Evolutionary conservation across 1,140 invertebrate genomes (phyloP).

Genomic region (Euwallacea fornicatus): DNA sequence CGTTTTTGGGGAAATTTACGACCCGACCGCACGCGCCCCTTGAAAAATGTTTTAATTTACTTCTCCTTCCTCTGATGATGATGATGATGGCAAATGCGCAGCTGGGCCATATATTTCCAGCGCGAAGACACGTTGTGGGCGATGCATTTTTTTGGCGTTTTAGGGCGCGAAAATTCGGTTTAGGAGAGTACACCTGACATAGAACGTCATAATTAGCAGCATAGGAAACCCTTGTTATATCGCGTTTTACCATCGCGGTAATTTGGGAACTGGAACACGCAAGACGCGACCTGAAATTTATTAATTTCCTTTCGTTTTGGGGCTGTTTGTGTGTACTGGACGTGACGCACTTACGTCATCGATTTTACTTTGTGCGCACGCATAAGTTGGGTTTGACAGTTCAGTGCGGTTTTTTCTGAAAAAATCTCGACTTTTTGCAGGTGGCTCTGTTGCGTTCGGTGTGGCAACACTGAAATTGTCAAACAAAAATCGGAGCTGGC

Average conservation of each 20-base stretch:
- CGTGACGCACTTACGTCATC: neutral
- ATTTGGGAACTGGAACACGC: neutral
- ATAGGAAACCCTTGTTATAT: neutral
- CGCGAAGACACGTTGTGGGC: neutral
- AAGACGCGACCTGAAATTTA: neutral
- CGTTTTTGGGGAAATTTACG: constrained; percentile 3
- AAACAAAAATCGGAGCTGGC: too few relatives aligned
- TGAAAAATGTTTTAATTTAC: constrained; percentile 23
- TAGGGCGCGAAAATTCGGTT: too few relatives aligned
- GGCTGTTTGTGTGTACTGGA: neutral
- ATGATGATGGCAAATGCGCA: neutral
- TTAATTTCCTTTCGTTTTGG: constrained; percentile 1
- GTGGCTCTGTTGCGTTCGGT: too few relatives aligned
- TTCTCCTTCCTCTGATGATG: neutral
- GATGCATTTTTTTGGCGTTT: too few relatives aligned
- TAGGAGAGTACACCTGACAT: neutral
- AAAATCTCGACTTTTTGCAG: too few relatives aligned
- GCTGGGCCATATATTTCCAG: neutral
- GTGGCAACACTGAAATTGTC: too few relatives aligned
- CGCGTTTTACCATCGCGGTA: neutral
- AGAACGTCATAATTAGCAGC: neutral
- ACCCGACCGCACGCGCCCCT: neutral
- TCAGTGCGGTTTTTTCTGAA: too few relatives aligned
- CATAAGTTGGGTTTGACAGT: too few relatives aligned
- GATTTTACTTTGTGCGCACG: too few relatives aligned